phyloP scores from a whole-genome alignment of 1,140 invertebrate species.

The Eumeta japonica region DNA sequence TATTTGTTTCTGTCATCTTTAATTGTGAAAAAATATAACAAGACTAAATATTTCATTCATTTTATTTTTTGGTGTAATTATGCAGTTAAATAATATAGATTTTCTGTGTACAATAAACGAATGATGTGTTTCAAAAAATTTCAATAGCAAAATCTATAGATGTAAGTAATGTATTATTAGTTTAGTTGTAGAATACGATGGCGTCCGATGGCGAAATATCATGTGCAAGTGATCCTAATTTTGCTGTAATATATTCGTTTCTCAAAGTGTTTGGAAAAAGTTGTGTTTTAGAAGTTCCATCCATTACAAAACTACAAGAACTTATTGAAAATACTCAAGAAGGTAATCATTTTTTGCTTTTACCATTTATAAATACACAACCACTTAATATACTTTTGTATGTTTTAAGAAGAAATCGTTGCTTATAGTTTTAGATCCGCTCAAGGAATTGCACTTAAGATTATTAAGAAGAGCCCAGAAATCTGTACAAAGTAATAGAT shows the following conservation, averaged over 20 bases:
- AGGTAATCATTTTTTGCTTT: constrained; percentile 62
- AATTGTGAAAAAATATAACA: too few species aligned
- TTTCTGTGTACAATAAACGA: too few species aligned
- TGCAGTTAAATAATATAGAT: too few species aligned
- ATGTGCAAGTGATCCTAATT: constrained; percentile 92
- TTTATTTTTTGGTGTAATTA: too few species aligned
- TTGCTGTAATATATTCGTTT: constrained; percentile 92
- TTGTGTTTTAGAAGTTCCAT: constrained; percentile 73
- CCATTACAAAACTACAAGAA: constrained; percentile 79
- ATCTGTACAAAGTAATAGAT: constrained; percentile 80
- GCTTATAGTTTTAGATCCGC: constrained; percentile 73
- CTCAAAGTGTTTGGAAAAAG: constrained; percentile 82
- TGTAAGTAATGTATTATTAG: constrained; percentile 5
- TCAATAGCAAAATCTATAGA: too few species aligned
- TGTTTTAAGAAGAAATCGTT: too few species aligned
- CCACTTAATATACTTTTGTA: too few species aligned
- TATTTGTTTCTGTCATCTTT: too few species aligned
- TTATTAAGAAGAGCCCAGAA: constrained; percentile 84
- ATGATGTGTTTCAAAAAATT: too few species aligned
- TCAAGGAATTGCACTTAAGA: constrained; percentile 86
- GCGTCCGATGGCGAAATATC: constrained; percentile 80
- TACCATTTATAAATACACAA: too few species aligned
- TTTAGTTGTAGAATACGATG: constrained; percentile 60
- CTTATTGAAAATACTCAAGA: constrained; percentile 85
- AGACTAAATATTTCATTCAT: too few species aligned